Percentiles rank a stretch among this genome's conserved stretches.
These are phyloP conservation scores for Eufriesea mexicana DNA, from an alignment of 1,140 invertebrate genomes.

Conservation along the genomic window DNA sequence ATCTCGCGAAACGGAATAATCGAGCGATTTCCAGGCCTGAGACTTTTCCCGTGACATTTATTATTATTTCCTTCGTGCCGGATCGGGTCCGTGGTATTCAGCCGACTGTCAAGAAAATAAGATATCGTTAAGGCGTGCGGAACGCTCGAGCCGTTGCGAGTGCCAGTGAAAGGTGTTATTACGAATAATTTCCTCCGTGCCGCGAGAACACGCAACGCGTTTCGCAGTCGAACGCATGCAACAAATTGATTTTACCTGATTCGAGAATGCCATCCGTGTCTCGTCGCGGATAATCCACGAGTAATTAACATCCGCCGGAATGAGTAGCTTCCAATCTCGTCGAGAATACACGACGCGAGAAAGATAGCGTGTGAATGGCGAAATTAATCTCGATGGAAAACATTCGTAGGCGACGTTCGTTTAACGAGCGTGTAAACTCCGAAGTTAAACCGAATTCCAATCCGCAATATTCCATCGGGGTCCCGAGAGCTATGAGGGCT, in stretches of 20 bases:
- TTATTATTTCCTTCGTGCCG: constrained; percentile 25
- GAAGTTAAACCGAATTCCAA: not conserved
- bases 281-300: not conserved
- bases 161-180: constrained; percentile 47
- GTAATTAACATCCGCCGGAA: not conserved
- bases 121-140: constrained; percentile 23
- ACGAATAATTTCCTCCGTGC: constrained; percentile 45
- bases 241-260: constrained; percentile 55
- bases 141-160: not conserved
- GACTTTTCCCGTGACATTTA: constrained; percentile 52
- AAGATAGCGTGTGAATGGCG: too few species aligned
- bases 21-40: constrained; percentile 10
- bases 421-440: not conserved
- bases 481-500: not conserved
- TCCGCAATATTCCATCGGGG: not conserved
- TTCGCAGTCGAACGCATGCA: constrained; percentile 46
- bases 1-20: not conserved
- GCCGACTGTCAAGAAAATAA: constrained; percentile 26
- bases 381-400: not conserved
- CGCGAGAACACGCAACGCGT: constrained; percentile 45
- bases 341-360: too few species aligned
- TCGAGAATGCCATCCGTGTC: constrained; percentile 3
- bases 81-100: constrained; percentile 5
- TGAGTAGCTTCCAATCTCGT: not conserved
- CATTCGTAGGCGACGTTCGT: not conserved